phyloP scores from a whole-genome alignment of 2,888 invertebrate genomes.

The Ectobius pallidus region DNA sequence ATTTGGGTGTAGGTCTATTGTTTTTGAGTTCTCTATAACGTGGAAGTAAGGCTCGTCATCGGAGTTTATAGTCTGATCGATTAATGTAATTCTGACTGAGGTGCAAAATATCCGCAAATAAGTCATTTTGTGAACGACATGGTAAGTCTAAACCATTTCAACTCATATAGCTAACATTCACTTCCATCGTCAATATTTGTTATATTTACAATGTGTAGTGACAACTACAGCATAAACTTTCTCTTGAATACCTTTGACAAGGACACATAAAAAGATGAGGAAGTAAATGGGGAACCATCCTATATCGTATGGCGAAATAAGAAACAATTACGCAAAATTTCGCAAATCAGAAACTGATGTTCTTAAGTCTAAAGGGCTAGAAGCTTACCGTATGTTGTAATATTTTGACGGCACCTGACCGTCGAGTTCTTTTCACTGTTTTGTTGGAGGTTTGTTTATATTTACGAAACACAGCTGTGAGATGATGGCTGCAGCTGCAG shows the following conservation, averaged over 20 bases:
- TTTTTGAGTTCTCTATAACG: too few relatives aligned
- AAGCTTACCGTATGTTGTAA: slow-evolving; percentile 3
- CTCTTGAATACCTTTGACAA: not conserved
- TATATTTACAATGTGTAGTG: not conserved
- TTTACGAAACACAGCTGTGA: slow-evolving; percentile 20
- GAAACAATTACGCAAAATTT: not conserved
- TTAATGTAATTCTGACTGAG: too few relatives aligned
- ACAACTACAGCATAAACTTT: not conserved
- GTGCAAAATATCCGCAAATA: too few relatives aligned
- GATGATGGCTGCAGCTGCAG: too few relatives aligned
- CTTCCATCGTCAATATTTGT: too few relatives aligned
- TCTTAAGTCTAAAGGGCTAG: not conserved
- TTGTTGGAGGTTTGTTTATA: slow-evolving; percentile 13
- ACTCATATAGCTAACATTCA: too few relatives aligned
- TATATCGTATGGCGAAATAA: not conserved
- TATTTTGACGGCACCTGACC: slow-evolving; percentile 12
- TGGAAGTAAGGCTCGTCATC: too few relatives aligned
- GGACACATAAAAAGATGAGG: not conserved
- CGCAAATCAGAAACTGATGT: not conserved
- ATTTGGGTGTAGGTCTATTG: too few relatives aligned
- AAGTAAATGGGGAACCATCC: not conserved
- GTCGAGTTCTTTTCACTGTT: not conserved
- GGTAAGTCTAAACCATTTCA: too few relatives aligned
- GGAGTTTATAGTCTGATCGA: too few relatives aligned
- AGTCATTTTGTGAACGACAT: too few relatives aligned